phyloP scores from a whole-genome alignment of 2,888 invertebrate genomes.

The Meteorus colon region DNA sequence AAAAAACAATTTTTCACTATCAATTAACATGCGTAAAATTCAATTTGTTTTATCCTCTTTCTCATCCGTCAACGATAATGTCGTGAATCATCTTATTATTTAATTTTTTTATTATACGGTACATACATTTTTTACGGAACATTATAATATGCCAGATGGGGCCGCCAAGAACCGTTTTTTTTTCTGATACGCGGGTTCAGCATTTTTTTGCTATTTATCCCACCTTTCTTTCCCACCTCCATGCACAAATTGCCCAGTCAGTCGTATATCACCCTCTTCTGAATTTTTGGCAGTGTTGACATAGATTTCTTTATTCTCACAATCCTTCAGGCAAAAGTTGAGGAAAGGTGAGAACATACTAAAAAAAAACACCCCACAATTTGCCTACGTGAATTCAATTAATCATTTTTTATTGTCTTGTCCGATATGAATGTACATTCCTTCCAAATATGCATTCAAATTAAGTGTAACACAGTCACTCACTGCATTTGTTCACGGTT shows the following conservation, averaged over 20 bases:
- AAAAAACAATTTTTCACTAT: background rate
- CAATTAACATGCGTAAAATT: background rate
- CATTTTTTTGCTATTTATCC: background rate
- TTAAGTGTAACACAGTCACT: background rate
- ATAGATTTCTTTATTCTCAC: background rate
- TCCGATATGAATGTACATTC: background rate
- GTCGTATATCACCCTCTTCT: background rate
- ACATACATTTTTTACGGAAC: background rate
- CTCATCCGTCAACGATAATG: background rate
- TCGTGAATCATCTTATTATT: constrained; percentile 10
- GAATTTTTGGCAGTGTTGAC: constrained; percentile 1
- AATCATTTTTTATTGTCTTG: background rate
- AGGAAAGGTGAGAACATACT: background rate
- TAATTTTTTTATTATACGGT: background rate
- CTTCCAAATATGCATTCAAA: too few species aligned
- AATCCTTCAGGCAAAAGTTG: background rate
- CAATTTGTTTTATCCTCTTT: background rate
- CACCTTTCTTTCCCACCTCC: background rate
- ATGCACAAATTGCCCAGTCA: background rate
- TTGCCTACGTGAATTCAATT: background rate
- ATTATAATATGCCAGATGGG: constrained; percentile 3
- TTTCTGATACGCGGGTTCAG: background rate
- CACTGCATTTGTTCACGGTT: background rate
- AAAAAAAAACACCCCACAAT: background rate
- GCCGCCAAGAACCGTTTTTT: background rate